phyloP scores from a whole-genome alignment of 2,888 invertebrate species.

The Ophioninae sp. region DNA sequence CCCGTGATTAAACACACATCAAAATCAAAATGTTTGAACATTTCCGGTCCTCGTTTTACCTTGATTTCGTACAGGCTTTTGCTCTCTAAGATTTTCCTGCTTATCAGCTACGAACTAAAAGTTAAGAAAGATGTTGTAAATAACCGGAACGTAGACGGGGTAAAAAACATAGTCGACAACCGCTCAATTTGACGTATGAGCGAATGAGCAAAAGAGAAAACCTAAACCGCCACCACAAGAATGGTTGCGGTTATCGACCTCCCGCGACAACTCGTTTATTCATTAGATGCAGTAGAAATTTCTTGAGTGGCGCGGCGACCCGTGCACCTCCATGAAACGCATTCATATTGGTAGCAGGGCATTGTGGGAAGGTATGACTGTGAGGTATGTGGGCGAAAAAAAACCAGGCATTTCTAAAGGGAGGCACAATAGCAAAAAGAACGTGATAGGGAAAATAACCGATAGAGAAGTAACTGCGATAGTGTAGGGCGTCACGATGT shows the following conservation, averaged over 20 bases:
- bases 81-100: neutral
- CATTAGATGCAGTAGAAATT: slow-evolving; percentile 19
- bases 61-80: neutral
- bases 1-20: neutral
- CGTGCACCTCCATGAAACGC: neutral
- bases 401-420: neutral
- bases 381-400: neutral
- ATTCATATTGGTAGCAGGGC: neutral
- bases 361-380: neutral
- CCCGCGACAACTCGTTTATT: slow-evolving; percentile 39
- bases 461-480: neutral
- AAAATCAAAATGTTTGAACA: neutral
- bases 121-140: neutral
- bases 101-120: neutral
- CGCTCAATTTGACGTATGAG: neutral
- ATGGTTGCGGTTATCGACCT: slow-evolving; percentile 8
- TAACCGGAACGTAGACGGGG: neutral
- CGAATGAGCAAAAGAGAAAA: neutral
- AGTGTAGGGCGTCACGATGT: neutral
- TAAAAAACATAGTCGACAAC: neutral
- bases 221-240: slow-evolving; percentile 3
- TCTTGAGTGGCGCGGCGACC: neutral
- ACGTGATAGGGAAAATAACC: neutral
- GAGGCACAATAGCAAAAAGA: neutral
- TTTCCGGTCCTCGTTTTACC: neutral